Percentiles rank a stretch among this genome's conserved stretches.
Evolutionary conservation across 2,888 invertebrate species (phyloP).

Genomic region (Bombyx huttoni): DNA sequence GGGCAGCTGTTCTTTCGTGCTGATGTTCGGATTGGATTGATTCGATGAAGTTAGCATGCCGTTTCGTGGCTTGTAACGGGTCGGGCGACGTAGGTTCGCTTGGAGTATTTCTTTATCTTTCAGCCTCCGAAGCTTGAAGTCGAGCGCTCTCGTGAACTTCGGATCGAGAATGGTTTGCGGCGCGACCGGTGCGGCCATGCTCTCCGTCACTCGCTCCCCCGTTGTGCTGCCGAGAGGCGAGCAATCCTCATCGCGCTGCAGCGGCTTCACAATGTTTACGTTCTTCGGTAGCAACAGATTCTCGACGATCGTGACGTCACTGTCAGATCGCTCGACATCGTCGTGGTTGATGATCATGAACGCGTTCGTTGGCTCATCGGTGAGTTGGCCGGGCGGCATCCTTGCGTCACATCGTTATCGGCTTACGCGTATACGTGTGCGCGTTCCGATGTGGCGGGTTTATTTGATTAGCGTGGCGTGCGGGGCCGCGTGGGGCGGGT

Average conservation of each 20-base stretch:
- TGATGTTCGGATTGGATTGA: constrained; percentile 75
- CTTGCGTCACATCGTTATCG: constrained; percentile 17
- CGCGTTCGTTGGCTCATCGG: constrained; percentile 29
- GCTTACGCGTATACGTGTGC: not conserved
- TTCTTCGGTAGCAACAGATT: constrained; percentile 16
- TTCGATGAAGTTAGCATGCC: constrained; percentile 26
- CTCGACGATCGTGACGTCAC: constrained; percentile 7
- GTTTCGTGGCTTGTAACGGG: constrained; percentile 34
- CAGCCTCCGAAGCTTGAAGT: constrained; percentile 78
- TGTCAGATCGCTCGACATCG: constrained; percentile 10
- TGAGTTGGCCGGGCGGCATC: constrained; percentile 38
- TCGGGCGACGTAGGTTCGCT: constrained; percentile 40
- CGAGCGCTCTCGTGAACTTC: constrained; percentile 79
- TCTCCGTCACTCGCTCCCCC: not conserved
- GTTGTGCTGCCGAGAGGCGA: too few relatives aligned
- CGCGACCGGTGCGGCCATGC: constrained; percentile 1
- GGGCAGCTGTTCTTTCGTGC: constrained; percentile 12
- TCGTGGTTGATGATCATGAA: constrained; percentile 40
- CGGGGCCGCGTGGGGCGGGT: constrained; percentile 17
- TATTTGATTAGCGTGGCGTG: constrained; percentile 6
- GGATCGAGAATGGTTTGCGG: constrained; percentile 46
- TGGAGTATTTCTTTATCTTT: constrained; percentile 72
- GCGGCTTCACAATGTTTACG: constrained; percentile 47
- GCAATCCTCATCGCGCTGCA: constrained; percentile 25
- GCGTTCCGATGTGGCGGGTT: constrained; percentile 4